Evolutionary conservation across 1,140 invertebrate species (phyloP), one percentile per base, ranked within the genome.

Genomic region (Tigriopus japonicus): DNA sequence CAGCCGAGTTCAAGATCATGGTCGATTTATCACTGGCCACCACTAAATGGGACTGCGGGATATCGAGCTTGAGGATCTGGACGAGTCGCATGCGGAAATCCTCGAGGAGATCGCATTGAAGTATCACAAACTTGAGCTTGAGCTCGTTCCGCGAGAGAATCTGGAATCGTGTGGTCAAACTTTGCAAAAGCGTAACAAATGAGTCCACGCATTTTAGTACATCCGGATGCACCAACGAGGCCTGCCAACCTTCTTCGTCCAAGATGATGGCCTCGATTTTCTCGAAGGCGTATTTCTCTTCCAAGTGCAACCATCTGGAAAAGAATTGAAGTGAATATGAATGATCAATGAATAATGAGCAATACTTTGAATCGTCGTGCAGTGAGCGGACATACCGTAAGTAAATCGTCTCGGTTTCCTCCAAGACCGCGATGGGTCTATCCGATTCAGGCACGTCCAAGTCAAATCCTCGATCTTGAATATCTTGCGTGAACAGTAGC

Each of bases 241-340:
- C 28, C 15, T 14, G 17, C 55, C 55, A 58, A 6, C 28, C 24
- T 6, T 17, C 15, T 14, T 58, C 55, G 15, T 58, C 55, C 41
- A 58, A n/a, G 5, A 58, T 17, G 17, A 58, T 58, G 17, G 17
- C 15, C 21, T 61, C 59, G 42, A 61, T 15, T 24, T 61, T 61
- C 23, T 53, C 59, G 41, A 61, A 59, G 17, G 59, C 59, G 19
- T 54, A 49, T 40, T 61, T 61, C 15, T 52, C 1, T 15, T 61
- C 59, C 7, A 61, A 14, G 1, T 19, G 13, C 10, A 61, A 15
- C 59, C 59, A 61, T 19, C 43, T 53, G 10, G 7, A 42, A 54
- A 61, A 42, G 35, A 58, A 54, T 21, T 21, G 13, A 35, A 35
- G 3, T 3, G 28, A 35, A 35, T 35, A 35, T 35, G 3, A 35